phyloP scores from a whole-genome alignment of 2,888 invertebrate species.

The Coecobrya sp. region DNA sequence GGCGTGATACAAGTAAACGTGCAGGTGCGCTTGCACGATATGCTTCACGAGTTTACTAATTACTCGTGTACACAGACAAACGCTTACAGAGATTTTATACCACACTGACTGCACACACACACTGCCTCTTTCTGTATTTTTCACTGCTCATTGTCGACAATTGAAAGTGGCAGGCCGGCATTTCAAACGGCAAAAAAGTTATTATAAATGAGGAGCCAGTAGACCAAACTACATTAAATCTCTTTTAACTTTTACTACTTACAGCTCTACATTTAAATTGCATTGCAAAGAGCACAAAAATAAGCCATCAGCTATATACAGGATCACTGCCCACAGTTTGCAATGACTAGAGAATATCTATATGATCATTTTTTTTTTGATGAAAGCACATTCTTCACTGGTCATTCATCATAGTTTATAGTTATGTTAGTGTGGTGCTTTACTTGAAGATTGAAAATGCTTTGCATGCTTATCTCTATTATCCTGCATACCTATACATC shows the following conservation, averaged over 20 bases:
- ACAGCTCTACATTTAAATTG: neutral
- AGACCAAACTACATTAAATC: neutral
- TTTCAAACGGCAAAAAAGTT: neutral
- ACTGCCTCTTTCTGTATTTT: neutral
- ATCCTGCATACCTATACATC: neutral
- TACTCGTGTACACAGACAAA: neutral
- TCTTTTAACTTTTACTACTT: neutral
- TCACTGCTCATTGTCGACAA: neutral
- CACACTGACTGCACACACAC: too few species aligned
- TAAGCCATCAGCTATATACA: too few species aligned
- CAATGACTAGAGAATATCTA: neutral
- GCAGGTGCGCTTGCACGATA: neutral
- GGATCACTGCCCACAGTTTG: neutral
- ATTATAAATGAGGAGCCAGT: neutral
- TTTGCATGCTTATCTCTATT: neutral
- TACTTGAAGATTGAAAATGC: neutral
- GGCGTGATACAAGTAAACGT: neutral
- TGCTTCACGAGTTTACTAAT: conserved; percentile 15
- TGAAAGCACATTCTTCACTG: neutral
- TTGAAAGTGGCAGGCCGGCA: conserved; percentile 8
- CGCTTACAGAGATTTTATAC: too few species aligned
- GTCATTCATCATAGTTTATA: neutral
- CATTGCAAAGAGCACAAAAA: too few species aligned
- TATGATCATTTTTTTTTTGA: neutral
- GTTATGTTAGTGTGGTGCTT: neutral